phyloP scores from a whole-genome alignment of 2,113 vertebrate genomes.

The Sinosuthora webbiana region DNA sequence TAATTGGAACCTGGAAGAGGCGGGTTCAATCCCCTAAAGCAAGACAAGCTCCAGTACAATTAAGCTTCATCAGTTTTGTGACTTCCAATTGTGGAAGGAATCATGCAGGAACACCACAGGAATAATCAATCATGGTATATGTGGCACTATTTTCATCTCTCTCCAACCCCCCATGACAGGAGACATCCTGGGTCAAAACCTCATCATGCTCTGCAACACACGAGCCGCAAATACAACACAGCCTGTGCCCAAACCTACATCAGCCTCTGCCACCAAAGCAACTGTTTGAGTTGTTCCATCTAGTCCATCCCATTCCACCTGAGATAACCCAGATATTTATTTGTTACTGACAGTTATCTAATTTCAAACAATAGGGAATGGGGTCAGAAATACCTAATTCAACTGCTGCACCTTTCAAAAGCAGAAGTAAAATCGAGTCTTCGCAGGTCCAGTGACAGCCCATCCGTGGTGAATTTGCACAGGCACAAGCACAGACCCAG shows the following conservation, averaged over 20 bases:
- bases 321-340: not conserved
- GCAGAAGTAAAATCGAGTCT: not conserved
- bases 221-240: accelerated
- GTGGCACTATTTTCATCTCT: not conserved
- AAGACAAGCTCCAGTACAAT: not conserved
- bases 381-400: not conserved
- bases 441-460: not conserved
- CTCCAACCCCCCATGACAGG: not conserved
- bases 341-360: not conserved
- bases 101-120: not conserved
- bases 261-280: not conserved
- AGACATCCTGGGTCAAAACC: not conserved
- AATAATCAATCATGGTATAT: accelerated
- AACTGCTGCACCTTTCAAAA: not conserved
- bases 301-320: not conserved
- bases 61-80: not conserved
- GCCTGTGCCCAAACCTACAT: not conserved
- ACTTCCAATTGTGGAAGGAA: not conserved
- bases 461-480: not conserved
- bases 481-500: not conserved
- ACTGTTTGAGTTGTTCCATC: not conserved
- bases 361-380: not conserved
- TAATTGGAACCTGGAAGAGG: not conserved
- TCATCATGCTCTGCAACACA: not conserved
- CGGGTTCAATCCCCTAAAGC: not conserved